phyloP scores from a whole-genome alignment of 2,113 vertebrate species.

The Elgaria multicarinata region DNA sequence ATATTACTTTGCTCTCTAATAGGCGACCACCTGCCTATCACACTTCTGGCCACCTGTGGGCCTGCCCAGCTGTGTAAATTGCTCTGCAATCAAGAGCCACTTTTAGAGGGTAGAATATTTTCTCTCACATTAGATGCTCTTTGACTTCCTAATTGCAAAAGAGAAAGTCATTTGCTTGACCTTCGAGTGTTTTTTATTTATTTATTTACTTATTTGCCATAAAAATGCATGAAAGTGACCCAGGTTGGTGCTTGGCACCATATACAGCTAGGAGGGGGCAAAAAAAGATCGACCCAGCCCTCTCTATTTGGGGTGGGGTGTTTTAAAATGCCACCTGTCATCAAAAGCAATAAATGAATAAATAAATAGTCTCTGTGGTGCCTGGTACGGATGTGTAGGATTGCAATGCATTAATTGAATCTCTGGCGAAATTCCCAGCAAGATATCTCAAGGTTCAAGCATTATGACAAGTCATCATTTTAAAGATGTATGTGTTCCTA shows the following conservation, averaged over 20 bases:
- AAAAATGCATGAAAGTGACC: neutral
- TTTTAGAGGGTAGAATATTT: neutral
- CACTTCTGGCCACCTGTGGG: slow-evolving; percentile 9
- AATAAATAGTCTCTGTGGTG: slow-evolving; percentile 2
- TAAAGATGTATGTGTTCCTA: neutral
- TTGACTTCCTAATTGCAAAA: slow-evolving; percentile 20
- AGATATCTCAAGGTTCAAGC: slow-evolving; percentile 1
- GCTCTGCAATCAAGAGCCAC: slow-evolving; percentile 12
- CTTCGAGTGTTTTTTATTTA: slow-evolving; percentile 7
- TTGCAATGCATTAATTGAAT: slow-evolving; percentile 18
- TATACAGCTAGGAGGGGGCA: rapidly evolving
- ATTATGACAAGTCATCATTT: neutral
- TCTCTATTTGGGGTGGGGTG: neutral
- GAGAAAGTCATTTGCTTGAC: slow-evolving; percentile 26
- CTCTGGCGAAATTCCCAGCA: slow-evolving; percentile 36
- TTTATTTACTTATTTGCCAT: slow-evolving; percentile 19
- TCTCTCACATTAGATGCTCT: neutral
- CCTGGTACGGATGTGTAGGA: neutral
- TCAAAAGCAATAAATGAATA: slow-evolving; percentile 3
- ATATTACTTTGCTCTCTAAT: neutral
- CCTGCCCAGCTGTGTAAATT: slow-evolving; percentile 32
- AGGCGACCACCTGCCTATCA: slow-evolving; percentile 39
- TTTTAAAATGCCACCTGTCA: slow-evolving; percentile 18
- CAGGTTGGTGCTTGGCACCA: neutral
- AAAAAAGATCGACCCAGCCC: neutral